Evolutionary conservation across 2,113 vertebrate species (phyloP).

Genomic region (Hyla sarda): DNA sequence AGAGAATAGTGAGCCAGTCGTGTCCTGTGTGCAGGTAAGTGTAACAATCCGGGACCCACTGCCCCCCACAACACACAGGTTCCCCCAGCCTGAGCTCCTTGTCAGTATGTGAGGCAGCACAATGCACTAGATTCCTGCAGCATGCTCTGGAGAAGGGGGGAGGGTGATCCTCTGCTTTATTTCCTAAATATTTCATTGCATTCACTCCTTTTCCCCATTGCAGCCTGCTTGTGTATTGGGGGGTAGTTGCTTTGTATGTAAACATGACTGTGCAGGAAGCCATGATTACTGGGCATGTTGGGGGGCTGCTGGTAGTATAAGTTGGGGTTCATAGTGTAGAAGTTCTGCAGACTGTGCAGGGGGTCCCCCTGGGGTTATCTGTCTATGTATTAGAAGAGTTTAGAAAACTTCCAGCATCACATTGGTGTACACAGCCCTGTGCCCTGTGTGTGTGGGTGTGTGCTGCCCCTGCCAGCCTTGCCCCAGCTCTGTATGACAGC

Average conservation of each 20-base stretch:
- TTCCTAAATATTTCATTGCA: conserved; percentile 17
- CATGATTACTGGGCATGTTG: not conserved
- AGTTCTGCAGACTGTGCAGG: not conserved
- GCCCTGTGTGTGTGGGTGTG: too few relatives aligned
- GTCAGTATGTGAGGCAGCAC: conserved; percentile 29
- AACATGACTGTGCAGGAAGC: conserved; percentile 17
- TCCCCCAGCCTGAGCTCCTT: not conserved
- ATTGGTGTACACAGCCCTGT: not conserved
- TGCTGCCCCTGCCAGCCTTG: too few relatives aligned
- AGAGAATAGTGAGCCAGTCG: conserved; percentile 52
- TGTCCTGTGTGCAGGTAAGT: conserved; percentile 52
- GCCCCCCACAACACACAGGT: not conserved
- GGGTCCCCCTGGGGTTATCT: not conserved
- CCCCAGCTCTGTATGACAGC: conserved; percentile 1
- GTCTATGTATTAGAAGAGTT: not conserved
- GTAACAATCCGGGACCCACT: not conserved
- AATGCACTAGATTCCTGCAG: conserved; percentile 53
- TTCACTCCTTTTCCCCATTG: not conserved
- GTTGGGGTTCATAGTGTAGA: not conserved
- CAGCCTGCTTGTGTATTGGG: not conserved
- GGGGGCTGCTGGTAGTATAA: not conserved
- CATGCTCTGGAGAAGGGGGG: conserved; percentile 50
- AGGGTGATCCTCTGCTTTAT: conserved; percentile 32
- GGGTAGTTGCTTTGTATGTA: not conserved
- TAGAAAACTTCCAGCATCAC: not conserved